Conservation (phyloP, 2,888 invertebrate species). For the Lumbricus terrestris region DNA sequence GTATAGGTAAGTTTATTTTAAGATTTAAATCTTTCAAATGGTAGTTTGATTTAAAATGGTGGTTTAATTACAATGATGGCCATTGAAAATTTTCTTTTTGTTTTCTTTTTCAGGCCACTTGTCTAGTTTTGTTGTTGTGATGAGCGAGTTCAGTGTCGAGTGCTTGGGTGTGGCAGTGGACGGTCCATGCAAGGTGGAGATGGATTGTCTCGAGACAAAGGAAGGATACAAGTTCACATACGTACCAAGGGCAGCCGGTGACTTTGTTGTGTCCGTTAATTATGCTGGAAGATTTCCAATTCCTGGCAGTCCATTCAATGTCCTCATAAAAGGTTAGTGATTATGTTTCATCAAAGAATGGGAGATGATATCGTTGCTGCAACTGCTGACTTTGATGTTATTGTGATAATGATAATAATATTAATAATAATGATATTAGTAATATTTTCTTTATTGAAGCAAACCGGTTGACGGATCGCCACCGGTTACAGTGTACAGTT, state of each 20-base stretch:
- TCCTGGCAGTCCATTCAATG: constrained; percentile 8
- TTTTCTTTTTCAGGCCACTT: constrained; percentile 12
- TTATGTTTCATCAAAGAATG: neutral
- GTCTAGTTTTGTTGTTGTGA: constrained; percentile 10
- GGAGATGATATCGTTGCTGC: constrained; percentile 21
- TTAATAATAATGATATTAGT: too few species aligned
- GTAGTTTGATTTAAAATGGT: neutral
- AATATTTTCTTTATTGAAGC: too few species aligned
- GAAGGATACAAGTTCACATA: constrained; percentile 53
- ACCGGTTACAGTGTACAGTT: too few species aligned
- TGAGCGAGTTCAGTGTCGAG: neutral
- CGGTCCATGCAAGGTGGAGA: constrained; percentile 47
- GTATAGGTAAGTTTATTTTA: neutral
- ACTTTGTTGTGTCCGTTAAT: neutral
- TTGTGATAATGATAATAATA: constrained; percentile 22
- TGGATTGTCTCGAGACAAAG: constrained; percentile 52
- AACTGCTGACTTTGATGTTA: constrained; percentile 21
- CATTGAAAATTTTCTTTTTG: too few species aligned
- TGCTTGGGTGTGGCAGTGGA: constrained; percentile 7
- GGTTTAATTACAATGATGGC: neutral
- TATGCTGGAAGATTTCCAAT: constrained; percentile 7
- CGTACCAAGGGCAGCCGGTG: constrained; percentile 26
- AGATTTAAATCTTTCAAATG: neutral
- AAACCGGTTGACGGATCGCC: too few species aligned
- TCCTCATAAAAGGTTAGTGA: neutral